These are phyloP conservation scores for Pelecanoides urinatrix DNA, from an alignment of 2,113 vertebrate genomes.

Conservation along the genomic window DNA sequence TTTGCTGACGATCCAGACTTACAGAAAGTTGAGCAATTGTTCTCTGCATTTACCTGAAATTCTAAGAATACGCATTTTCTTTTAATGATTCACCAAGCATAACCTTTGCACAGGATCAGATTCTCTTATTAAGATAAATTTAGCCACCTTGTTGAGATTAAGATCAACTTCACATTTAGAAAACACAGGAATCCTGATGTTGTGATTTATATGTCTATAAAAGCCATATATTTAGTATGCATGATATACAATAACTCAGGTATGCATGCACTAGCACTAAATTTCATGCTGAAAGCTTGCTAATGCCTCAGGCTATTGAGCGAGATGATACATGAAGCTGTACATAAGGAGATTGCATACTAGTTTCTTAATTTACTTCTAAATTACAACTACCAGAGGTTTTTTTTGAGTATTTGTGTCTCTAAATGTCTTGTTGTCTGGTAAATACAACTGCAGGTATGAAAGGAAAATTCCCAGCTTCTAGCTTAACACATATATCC, in stretches of 20 bases:
- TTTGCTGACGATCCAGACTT: neutral
- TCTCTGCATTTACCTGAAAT: neutral
- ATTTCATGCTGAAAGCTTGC: slow-evolving; percentile 36
- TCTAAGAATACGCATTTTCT: neutral
- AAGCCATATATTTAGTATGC: slow-evolving; percentile 50
- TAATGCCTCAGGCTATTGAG: slow-evolving; percentile 46
- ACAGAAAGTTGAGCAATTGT: neutral
- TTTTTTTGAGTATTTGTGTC: neutral
- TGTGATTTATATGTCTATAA: slow-evolving; percentile 72
- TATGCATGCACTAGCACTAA: slow-evolving; percentile 46
- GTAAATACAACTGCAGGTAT: neutral
- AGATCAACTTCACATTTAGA: slow-evolving; percentile 41
- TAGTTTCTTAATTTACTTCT: slow-evolving; percentile 24
- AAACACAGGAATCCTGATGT: slow-evolving; percentile 25
- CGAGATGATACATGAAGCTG: slow-evolving; percentile 62
- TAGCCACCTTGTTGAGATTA: slow-evolving; percentile 30
- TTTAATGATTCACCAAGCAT: neutral
- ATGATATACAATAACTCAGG: slow-evolving; percentile 52
- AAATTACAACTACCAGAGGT: slow-evolving; percentile 46
- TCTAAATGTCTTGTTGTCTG: neutral
- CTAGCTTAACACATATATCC: neutral
- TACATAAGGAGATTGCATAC: neutral
- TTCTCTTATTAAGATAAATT: slow-evolving; percentile 33
- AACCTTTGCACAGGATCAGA: neutral
- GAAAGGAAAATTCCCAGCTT: neutral